Conservation (phyloP, 92 coral and sea anemone genomes). For the Hydrozoanthus gracilis region DNA sequence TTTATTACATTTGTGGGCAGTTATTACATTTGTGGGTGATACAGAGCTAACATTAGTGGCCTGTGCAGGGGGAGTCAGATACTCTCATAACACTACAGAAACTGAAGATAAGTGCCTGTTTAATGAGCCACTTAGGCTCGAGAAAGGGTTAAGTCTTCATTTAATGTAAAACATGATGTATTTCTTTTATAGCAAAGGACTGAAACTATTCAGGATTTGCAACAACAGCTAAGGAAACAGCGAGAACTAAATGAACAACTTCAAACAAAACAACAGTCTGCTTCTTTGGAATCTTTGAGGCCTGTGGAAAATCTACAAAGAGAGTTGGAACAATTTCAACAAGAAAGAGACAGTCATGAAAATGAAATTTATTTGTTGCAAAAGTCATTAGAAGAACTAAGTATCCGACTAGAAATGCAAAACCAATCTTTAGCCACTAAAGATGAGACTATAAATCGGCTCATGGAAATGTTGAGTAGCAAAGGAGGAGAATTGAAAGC, state of each 20-base stretch:
- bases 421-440: constrained; percentile 79
- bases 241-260: constrained; percentile 55
- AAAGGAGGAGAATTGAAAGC: constrained; percentile 77
- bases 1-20: too few relatives aligned
- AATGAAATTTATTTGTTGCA: constrained; percentile 86
- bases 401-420: constrained; percentile 78
- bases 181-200: constrained; percentile 71
- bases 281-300: constrained; percentile 55
- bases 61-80: too few relatives aligned
- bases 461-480: constrained; percentile 82
- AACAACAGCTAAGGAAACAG: constrained; percentile 68
- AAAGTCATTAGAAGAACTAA: constrained; percentile 83
- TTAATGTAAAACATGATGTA: background rate
- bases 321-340: constrained; percentile 72
- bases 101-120: too few relatives aligned
- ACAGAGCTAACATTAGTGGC: too few relatives aligned
- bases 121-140: too few relatives aligned
- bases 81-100: too few relatives aligned
- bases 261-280: constrained; percentile 45
- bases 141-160: too few relatives aligned
- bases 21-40: too few relatives aligned
- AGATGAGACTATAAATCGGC: constrained; percentile 82
- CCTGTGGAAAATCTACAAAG: constrained; percentile 74
- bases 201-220: constrained; percentile 81
- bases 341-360: constrained; percentile 82